Base-by-base conservation (phyloP, 2,113 vertebrate genomes). In the Taxidea taxus region DNA sequence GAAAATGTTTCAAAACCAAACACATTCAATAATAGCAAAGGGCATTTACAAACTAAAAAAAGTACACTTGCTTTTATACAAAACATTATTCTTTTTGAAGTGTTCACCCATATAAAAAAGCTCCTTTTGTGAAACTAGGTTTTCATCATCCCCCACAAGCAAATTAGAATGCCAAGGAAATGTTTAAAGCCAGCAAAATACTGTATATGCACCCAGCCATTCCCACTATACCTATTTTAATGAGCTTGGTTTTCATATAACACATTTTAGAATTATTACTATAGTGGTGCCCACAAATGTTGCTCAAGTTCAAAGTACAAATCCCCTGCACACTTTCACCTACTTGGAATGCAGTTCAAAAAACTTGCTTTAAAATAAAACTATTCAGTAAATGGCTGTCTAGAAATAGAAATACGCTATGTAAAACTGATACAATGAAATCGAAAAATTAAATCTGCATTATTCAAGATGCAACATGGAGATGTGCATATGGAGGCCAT, bases 41-140 rank as follows among this genome's bases (percentile, higher is more conserved):
- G n/a, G 56, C 39, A 81, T 62, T 92, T 87, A 90, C 37, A 74
- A 96, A 87, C 25, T 90, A 77, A 91, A 83, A 83, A 75, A 91
- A n/a, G 37, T 47, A 93, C 85, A 93, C 51, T 82, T 91, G 49
- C 10, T 97, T 97, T 80, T 85, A 70, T 75, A 90, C 34, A 60
- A 96, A 90, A 47, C 70, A 80, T 91, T 68, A 60, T 91, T 95
- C 77, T 91, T 94, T 93, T 95, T 95, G 44, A 91, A 81, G 54
- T 94, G 90, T 87, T 70, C 39, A 80, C 11, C 23, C 60, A 20
- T 60, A 51, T 37, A 75, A 95, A 95, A 95, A 95, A 97, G 18
- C 21, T 75, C 29, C 93, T 81, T 84, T 87, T 92, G n/a, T 72
- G 44, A 94, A 90, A 95, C 31, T 80, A 83, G 58, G 39, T 87